Evolutionary conservation across 2,113 vertebrate species (phyloP).

Genomic region (Porphyrio hochstetteri): DNA sequence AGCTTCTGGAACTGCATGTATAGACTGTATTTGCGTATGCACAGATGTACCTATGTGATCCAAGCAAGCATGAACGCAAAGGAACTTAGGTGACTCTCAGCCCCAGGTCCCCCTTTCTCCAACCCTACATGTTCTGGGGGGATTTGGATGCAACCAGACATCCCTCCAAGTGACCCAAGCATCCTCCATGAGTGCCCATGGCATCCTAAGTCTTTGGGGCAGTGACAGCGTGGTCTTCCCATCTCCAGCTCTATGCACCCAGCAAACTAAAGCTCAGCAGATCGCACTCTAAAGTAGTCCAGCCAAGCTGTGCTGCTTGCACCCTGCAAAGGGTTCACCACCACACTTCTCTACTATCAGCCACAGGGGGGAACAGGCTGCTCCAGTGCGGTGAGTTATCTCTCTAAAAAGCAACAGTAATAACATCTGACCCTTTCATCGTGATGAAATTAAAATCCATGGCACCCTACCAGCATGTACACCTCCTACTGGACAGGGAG

Average conservation of each 20-base stretch:
- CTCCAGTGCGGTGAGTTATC: not conserved
- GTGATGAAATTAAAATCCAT: not conserved
- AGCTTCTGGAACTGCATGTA: not conserved
- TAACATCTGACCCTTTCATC: not conserved
- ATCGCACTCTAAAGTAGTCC: not conserved
- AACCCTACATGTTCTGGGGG: not conserved
- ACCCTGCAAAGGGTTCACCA: not conserved
- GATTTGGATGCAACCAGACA: not conserved
- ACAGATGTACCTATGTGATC: fast-evolving
- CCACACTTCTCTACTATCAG: not conserved
- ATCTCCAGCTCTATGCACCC: not conserved
- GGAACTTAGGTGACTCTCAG: not conserved
- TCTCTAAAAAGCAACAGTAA: not conserved
- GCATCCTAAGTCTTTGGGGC: not conserved
- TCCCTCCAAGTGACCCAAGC: not conserved
- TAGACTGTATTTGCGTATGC: not conserved
- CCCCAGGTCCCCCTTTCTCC: not conserved
- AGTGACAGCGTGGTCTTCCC: not conserved
- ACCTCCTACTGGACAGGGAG: not conserved
- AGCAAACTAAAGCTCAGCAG: not conserved
- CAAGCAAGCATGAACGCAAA: not conserved
- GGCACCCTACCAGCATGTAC: not conserved
- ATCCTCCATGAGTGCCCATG: not conserved
- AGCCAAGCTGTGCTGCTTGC: not conserved
- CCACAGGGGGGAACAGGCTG: not conserved